Evolutionary conservation across 2,797 vertebrate genomes (phyloP), one percentile per base, ranked within the genome.

Genomic region (Gastrophryne carolinensis): DNA sequence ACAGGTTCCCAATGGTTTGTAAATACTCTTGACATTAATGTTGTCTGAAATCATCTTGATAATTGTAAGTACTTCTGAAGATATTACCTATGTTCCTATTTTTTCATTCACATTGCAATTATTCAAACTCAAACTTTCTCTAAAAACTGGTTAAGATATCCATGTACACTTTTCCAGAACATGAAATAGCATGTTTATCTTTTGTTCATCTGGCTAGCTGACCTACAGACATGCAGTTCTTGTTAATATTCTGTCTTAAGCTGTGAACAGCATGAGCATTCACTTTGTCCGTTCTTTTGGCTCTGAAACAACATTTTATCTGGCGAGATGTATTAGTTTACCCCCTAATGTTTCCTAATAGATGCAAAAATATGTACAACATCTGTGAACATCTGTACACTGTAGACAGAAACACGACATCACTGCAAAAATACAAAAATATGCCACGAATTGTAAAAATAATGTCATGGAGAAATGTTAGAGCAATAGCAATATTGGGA

Each of bases 281-380:
- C 26, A 26, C 62, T 53, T 8, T 66, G 41, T 65, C 62, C 41
- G n/a, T 66, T 13, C 7, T 24, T 26, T 66, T 66, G 63, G 63
- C 47, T 23, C 13, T 26, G 30, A 35, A 24, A 66, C 63, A 66
- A 66, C 19, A 52, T 35, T 66, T 66, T 66, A 52, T 52, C 47
- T 66, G 63, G 32, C 35, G 47, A 53, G 63, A 53, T 53, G 47
- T 49, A 66, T 66, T 66, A 52, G 49, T 66, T 66, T 53, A 66
- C 63, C 63, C 63, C 34, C 63, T 37, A 52, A 30, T 53, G 63
- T 32, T 66, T 19, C 49, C 63, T 66, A 66, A 66, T 66, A 66
- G 21, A 66, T 66, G 63, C 26, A 66, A 66, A 66, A 66, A 66
- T 66, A 52, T 66, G 47, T 52, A 66, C 32, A 66, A 66, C 63